Evolutionary conservation across 2,888 invertebrate species (phyloP).

Genomic region (Sesia bembeciformis): DNA sequence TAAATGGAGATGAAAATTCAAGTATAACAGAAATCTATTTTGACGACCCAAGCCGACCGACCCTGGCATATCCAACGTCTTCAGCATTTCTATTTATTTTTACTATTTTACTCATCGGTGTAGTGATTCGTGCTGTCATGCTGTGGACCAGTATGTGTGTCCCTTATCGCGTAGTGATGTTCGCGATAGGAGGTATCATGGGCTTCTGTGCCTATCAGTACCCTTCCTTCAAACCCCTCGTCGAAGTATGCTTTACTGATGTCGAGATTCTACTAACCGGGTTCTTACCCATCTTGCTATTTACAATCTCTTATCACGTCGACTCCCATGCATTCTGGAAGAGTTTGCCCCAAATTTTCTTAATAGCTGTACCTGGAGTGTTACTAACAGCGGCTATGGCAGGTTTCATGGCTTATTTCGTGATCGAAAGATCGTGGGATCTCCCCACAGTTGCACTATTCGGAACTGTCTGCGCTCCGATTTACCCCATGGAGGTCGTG

Average conservation of each 20-base stretch:
- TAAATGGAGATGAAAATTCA: background rate
- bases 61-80: conserved; percentile 37
- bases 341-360: conserved; percentile 47
- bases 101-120: conserved; percentile 39
- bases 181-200: conserved; percentile 42
- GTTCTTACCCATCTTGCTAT: conserved; percentile 49
- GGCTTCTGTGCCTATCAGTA: conserved; percentile 46
- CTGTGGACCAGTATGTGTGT: conserved; percentile 40
- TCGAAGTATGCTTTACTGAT: conserved; percentile 45
- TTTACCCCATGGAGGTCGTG: conserved; percentile 58
- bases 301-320: conserved; percentile 51
- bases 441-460: conserved; percentile 46
- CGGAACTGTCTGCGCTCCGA: conserved; percentile 53
- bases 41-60: conserved; percentile 26
- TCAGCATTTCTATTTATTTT: conserved; percentile 47
- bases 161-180: conserved; percentile 58
- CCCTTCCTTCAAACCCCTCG: conserved; percentile 41
- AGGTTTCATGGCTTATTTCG: conserved; percentile 48
- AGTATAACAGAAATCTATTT: conserved; percentile 10
- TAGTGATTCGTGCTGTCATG: conserved; percentile 43
- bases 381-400: conserved; percentile 43
- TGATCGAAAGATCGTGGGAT: conserved; percentile 50
- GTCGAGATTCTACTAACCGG: conserved; percentile 37
- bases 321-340: conserved; percentile 58
- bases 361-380: conserved; percentile 49